Conservation (phyloP, 2,113 vertebrate species). For the Corydoras maculifer region DNA sequence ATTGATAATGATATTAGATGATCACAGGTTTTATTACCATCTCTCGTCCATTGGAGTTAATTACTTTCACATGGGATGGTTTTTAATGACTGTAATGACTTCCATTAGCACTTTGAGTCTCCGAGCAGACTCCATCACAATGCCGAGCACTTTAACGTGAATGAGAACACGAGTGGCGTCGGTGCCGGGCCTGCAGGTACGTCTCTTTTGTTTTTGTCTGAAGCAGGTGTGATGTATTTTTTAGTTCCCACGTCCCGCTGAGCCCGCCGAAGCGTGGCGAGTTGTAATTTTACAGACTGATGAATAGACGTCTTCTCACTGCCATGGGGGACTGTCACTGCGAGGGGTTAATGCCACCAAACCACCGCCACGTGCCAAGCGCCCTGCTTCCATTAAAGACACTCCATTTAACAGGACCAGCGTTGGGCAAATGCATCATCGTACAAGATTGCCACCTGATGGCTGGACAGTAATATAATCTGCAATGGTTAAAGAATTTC, state of each 20-base stretch:
- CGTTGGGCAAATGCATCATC: slow-evolving; percentile 7
- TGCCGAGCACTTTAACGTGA: too few relatives aligned
- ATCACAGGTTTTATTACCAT: too few relatives aligned
- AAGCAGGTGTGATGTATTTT: slow-evolving; percentile 14
- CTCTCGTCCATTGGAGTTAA: too few relatives aligned
- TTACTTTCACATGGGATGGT: too few relatives aligned
- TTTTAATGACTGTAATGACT: too few relatives aligned
- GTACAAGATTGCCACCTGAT: slow-evolving; percentile 8
- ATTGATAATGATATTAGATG: too few relatives aligned
- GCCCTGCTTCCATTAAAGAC: slow-evolving; percentile 6
- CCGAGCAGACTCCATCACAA: too few relatives aligned
- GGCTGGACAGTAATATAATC: neutral
- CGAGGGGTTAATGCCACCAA: slow-evolving; percentile 24
- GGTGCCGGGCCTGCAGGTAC: neutral
- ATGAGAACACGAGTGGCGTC: too few relatives aligned
- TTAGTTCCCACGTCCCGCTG: neutral
- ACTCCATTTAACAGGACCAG: slow-evolving; percentile 17
- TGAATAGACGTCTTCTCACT: slow-evolving; percentile 19
- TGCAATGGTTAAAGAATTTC: too few relatives aligned
- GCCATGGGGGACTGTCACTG: slow-evolving; percentile 34
- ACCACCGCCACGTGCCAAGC: slow-evolving; percentile 10
- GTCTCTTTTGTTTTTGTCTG: slow-evolving; percentile 1
- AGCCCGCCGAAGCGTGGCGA: slow-evolving; percentile 33
- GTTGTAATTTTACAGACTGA: slow-evolving; percentile 46
- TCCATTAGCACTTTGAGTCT: too few relatives aligned